phyloP scores from a whole-genome alignment of 2,888 invertebrate species.

The Prenolepis imparis region DNA sequence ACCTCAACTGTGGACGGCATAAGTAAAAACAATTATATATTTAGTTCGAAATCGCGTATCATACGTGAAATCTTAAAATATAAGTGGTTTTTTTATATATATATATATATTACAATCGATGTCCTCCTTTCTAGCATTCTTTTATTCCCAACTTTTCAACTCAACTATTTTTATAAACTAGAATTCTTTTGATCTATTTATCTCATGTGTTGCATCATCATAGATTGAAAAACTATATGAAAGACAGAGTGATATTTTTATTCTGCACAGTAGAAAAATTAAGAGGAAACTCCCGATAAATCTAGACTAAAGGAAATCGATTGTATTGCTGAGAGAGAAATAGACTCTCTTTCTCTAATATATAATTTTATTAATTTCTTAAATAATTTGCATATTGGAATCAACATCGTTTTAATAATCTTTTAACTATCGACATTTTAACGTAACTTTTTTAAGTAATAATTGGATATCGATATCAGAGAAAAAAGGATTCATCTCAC shows the following conservation, averaged over 20 bases:
- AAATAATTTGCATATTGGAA: not conserved
- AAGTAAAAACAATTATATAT: slow-evolving; percentile 25
- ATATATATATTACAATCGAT: not conserved
- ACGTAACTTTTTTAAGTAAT: slow-evolving; percentile 6
- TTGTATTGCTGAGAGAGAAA: not conserved
- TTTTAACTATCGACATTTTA: not conserved
- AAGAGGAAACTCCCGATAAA: not conserved
- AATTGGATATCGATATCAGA: slow-evolving; percentile 56
- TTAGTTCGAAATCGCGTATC: slow-evolving; percentile 5
- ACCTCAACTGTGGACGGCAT: slow-evolving; percentile 32
- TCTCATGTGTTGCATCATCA: not conserved
- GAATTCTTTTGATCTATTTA: not conserved
- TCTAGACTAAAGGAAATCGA: not conserved
- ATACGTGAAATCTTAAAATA: not conserved
- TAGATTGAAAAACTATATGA: not conserved
- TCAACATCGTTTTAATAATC: not conserved
- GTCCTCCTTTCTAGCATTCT: not conserved
- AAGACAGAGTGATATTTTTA: not conserved
- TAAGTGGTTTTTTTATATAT: not conserved
- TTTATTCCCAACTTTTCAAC: not conserved
- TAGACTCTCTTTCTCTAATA: not conserved
- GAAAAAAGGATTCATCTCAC: slow-evolving; percentile 47
- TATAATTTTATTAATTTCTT: not conserved
- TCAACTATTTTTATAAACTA: not conserved
- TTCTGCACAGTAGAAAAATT: not conserved